These are phyloP conservation scores for Leuctra nigra DNA, from an alignment of 2,888 invertebrate species.

Conservation along the genomic window DNA sequence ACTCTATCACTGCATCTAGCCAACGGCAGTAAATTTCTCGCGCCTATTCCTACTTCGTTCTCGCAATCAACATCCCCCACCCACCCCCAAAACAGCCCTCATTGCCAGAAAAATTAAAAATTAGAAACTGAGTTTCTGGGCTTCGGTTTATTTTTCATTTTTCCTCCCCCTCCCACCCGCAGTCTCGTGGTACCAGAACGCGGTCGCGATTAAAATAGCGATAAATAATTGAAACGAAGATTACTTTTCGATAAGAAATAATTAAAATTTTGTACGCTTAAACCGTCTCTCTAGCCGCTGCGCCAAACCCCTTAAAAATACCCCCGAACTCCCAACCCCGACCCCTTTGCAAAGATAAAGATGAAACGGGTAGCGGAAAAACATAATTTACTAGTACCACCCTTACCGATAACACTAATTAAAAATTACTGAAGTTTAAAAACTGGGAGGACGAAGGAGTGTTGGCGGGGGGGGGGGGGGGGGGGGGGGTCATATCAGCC, in stretches of 20 bases:
- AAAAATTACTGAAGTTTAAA: conserved; percentile 37
- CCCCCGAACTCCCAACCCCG: conserved; percentile 1
- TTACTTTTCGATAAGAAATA: conserved; percentile 45
- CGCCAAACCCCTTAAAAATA: conserved; percentile 12
- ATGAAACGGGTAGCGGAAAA: conserved; percentile 32
- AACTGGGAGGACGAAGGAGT: conserved; percentile 6
- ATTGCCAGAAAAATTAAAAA: conserved; percentile 24
- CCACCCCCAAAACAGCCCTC: not conserved
- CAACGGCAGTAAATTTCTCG: conserved; percentile 43
- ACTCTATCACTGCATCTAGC: conserved; percentile 32
- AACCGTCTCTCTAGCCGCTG: conserved; percentile 27
- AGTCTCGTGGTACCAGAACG: conserved; percentile 8
- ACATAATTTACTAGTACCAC: conserved; percentile 37
- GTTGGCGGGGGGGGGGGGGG: not conserved
- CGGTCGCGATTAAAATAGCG: conserved; percentile 28
- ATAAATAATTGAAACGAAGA: conserved; percentile 35
- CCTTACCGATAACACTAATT: conserved; percentile 41
- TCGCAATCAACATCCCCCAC: conserved; percentile 24
- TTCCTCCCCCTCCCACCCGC: not conserved
- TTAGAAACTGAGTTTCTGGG: conserved; percentile 19
- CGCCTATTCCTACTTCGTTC: conserved; percentile 37
- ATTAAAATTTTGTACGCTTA: conserved; percentile 45
- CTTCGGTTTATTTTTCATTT: conserved; percentile 26
- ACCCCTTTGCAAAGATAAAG: conserved; percentile 40
- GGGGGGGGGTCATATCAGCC: conserved; percentile 21